Evolutionary conservation across 2,797 vertebrate species (phyloP).

Genomic region (Salarias fasciatus): DNA sequence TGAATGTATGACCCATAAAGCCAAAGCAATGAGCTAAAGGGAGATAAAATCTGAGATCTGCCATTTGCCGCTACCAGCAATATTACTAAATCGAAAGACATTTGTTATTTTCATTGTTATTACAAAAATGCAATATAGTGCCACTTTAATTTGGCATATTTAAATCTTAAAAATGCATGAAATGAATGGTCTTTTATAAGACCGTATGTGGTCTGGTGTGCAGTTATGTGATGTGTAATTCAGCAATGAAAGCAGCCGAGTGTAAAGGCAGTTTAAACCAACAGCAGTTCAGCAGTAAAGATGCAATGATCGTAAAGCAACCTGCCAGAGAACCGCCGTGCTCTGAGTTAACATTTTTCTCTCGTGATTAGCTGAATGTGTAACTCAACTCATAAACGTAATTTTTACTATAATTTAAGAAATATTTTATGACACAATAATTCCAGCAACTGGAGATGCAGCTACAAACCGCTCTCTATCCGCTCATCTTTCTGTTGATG

Average conservation of each 20-base stretch:
- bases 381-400: not conserved
- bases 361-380: not conserved
- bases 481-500: no score
- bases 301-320: slow-evolving; percentile 9
- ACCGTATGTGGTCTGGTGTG: slow-evolving; percentile 7
- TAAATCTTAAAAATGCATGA: not conserved
- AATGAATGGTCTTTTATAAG: not conserved
- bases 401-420: not conserved
- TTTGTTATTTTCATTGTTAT: not conserved
- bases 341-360: slow-evolving; percentile 8
- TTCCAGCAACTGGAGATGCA: slow-evolving; percentile 6
- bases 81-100: not conserved
- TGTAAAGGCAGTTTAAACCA: slow-evolving; percentile 14
- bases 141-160: slow-evolving; percentile 2
- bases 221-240: slow-evolving; percentile 3
- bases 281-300: slow-evolving; percentile 5
- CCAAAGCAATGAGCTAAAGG: slow-evolving; percentile 7
- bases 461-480: not conserved
- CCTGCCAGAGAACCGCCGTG: slow-evolving; percentile 1
- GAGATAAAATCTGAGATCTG: not conserved
- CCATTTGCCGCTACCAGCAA: not conserved
- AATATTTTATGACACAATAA: not conserved
- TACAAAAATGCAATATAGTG: slow-evolving; percentile 5
- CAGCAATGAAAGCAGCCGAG: slow-evolving; percentile 2
- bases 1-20: not conserved